phyloP scores from a whole-genome alignment of 2,888 invertebrate genomes.

The Myopa tessellatipennis region DNA sequence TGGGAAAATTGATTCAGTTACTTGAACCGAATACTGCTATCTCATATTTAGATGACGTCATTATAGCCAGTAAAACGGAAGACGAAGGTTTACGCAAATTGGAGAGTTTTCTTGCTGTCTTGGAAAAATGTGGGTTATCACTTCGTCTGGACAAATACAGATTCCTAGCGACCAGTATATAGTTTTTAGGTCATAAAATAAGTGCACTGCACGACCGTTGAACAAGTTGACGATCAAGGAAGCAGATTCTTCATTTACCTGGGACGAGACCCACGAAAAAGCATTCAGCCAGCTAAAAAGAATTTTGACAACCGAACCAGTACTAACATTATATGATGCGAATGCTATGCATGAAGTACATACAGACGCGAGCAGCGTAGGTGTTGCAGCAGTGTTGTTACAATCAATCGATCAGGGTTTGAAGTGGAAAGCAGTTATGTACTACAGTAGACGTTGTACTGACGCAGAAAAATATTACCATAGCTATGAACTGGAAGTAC shows the following conservation, averaged over 20 bases:
- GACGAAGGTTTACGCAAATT: not conserved
- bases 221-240: conserved; percentile 34
- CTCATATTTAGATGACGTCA: conserved; percentile 45
- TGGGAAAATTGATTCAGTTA: conserved; percentile 36
- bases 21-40: conserved; percentile 33
- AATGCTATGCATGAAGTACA: conserved; percentile 44
- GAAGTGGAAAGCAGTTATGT: no score
- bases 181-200: not conserved
- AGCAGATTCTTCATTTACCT: conserved; percentile 7
- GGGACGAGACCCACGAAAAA: conserved; percentile 25
- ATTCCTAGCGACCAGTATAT: not conserved
- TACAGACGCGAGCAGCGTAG: conserved; percentile 14
- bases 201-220: conserved; percentile 30
- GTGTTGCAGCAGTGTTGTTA: no score
- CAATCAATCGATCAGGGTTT: no score
- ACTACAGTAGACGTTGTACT: conserved; percentile 20
- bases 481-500: conserved; percentile 44
- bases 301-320: conserved; percentile 35
- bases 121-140: no score
- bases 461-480: conserved; percentile 43
- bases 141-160: no score
- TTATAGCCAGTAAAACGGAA: conserved; percentile 41
- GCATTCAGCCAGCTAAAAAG: conserved; percentile 35
- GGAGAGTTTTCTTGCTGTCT: no score
- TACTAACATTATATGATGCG: conserved; percentile 42